Percentiles rank a stretch among this genome's conserved stretches.
phyloP scores from a whole-genome alignment of 2,797 vertebrate species.

The Argya squamiceps region DNA sequence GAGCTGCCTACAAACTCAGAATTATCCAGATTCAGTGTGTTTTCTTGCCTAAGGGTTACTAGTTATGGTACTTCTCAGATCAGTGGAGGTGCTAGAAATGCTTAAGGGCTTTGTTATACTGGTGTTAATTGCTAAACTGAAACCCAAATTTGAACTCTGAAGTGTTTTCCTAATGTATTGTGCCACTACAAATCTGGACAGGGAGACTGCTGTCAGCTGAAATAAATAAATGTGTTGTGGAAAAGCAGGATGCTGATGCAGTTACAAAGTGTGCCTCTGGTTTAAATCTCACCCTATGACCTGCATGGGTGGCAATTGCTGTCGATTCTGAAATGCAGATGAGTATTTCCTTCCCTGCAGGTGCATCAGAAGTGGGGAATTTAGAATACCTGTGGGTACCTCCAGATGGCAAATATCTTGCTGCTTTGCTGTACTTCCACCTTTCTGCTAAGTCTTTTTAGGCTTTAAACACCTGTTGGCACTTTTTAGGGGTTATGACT shows the following conservation, averaged over 20 bases:
- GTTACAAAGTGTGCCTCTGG: not conserved
- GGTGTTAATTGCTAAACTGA: not conserved
- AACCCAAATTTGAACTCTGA: conserved; percentile 10
- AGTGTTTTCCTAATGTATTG: not conserved
- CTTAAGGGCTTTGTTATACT: not conserved
- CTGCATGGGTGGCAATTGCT: not conserved
- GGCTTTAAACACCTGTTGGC: not conserved
- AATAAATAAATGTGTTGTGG: not conserved
- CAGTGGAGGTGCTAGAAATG: conserved; percentile 13
- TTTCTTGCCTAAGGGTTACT: conserved; percentile 38
- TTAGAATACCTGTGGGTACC: not conserved
- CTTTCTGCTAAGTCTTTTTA: not conserved
- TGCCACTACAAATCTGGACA: not conserved
- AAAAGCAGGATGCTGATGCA: not conserved
- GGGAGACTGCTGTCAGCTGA: not conserved
- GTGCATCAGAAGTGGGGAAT: not conserved
- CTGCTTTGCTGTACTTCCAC: conserved; percentile 1
- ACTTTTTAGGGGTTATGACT: not conserved
- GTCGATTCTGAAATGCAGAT: not conserved
- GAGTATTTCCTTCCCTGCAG: conserved; percentile 29
- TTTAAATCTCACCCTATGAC: not conserved
- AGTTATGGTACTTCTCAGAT: not conserved
- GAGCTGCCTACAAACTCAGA: not conserved
- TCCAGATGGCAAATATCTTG: conserved; percentile 2
- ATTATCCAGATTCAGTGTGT: not conserved